Conservation (phyloP, 2,113 vertebrate genomes). For the Leuciscus idus region DNA sequence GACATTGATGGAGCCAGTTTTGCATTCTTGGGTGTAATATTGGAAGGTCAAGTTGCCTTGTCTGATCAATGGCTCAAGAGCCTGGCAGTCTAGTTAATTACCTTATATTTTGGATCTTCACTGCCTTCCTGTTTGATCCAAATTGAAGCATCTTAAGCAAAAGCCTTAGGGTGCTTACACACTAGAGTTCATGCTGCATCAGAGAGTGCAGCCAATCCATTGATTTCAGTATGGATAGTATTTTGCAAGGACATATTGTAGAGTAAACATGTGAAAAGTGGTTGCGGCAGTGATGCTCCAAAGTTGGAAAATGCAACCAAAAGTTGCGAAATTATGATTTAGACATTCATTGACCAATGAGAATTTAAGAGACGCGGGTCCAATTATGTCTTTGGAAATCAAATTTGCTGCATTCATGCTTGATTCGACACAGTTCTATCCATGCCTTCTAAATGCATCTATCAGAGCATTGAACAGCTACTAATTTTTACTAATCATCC, state of each 20-base stretch:
- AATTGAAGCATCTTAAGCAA: constrained; percentile 23
- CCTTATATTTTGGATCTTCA: constrained; percentile 33
- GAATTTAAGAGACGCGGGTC: background rate
- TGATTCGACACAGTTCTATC: background rate
- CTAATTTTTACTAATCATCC: background rate
- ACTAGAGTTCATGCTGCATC: background rate
- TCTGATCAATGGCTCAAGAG: constrained; percentile 70
- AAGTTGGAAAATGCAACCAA: background rate
- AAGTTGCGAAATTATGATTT: background rate
- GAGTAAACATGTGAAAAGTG: background rate
- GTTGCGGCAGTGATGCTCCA: background rate
- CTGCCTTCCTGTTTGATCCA: constrained; percentile 12
- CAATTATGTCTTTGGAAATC: background rate
- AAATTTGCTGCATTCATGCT: background rate
- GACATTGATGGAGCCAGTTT: constrained; percentile 63
- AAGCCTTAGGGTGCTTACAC: background rate
- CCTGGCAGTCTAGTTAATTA: constrained; percentile 57
- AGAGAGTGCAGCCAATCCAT: background rate
- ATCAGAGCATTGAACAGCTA: background rate
- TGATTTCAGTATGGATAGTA: background rate
- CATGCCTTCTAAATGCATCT: background rate
- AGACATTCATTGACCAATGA: background rate
- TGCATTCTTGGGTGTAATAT: constrained; percentile 59
- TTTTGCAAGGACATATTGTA: background rate
- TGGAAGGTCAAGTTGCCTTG: constrained; percentile 63